phyloP scores from a whole-genome alignment of 1,140 invertebrate species.

The Brachionus sp. region DNA sequence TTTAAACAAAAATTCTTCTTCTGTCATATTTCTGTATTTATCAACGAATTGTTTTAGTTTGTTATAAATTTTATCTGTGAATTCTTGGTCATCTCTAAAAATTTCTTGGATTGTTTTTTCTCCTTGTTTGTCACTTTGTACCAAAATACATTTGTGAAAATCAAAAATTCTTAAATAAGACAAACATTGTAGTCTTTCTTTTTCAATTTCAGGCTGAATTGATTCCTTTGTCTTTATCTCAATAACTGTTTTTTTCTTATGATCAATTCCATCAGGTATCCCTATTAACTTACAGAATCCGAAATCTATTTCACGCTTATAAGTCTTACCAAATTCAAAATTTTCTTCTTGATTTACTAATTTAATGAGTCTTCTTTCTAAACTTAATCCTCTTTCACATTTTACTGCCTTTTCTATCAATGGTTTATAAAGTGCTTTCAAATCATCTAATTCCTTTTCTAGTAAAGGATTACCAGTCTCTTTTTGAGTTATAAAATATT shows the following conservation, averaged over 20 bases:
- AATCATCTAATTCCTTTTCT: not conserved
- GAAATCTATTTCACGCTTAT: not conserved
- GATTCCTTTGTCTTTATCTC: not conserved
- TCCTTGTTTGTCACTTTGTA: not conserved
- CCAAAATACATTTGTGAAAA: not conserved
- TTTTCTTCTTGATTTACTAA: not conserved
- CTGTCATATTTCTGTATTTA: not conserved
- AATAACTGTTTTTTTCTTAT: not conserved
- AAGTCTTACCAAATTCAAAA: not conserved
- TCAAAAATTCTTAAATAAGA: not conserved
- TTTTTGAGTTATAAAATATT: not conserved
- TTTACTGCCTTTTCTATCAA: not conserved
- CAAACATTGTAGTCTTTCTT: not conserved
- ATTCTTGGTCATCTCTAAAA: not conserved
- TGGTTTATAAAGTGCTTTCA: not conserved
- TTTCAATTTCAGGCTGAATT: not conserved
- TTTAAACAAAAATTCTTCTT: not conserved
- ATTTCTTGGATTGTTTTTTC: not conserved
- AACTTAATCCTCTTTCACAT: not conserved
- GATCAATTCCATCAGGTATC: not conserved
- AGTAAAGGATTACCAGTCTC: not conserved
- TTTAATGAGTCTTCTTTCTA: not conserved
- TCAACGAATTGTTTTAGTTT: not conserved
- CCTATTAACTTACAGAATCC: not conserved
- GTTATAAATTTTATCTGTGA: not conserved